These are phyloP conservation scores for Ceratosolen fusciceps DNA, from an alignment of 1,140 invertebrate genomes.

Conservation along the genomic window DNA sequence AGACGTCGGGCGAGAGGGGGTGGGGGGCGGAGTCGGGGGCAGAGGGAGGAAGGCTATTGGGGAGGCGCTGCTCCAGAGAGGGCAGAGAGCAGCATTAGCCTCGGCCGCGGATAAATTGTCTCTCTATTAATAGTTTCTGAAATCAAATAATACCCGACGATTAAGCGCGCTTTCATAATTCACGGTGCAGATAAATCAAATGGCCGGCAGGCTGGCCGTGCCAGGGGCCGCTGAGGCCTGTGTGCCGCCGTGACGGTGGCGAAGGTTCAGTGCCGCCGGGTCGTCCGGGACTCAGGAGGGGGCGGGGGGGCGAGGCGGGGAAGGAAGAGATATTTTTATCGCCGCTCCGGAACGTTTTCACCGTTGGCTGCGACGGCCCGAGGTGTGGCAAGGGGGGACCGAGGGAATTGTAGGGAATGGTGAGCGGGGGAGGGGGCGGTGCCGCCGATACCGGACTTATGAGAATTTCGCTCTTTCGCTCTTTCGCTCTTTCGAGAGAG, in stretches of 20 bases:
- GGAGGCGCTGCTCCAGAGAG: background rate
- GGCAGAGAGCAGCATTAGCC: background rate
- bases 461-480: too few species aligned
- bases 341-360: background rate
- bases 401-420: background rate
- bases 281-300: too few species aligned
- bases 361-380: background rate
- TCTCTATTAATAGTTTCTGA: constrained; percentile 13
- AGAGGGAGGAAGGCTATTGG: background rate
- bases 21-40: background rate
- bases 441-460: too few species aligned
- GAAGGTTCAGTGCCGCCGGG: too few species aligned
- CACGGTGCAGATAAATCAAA: constrained; percentile 6
- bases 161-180: constrained; percentile 14
- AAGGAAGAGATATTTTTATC: constrained; percentile 9
- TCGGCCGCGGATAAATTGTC: background rate
- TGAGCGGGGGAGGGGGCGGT: too few species aligned
- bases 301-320: too few species aligned
- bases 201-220: too few species aligned
- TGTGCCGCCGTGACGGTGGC: too few species aligned
- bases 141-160: constrained; percentile 18
- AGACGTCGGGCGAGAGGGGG: too few species aligned
- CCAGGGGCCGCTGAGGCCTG: too few species aligned
- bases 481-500: background rate
- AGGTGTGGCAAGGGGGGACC: background rate